Evolutionary conservation across 1,140 invertebrate species (phyloP).

Genomic region (Bemisia tabaci): DNA sequence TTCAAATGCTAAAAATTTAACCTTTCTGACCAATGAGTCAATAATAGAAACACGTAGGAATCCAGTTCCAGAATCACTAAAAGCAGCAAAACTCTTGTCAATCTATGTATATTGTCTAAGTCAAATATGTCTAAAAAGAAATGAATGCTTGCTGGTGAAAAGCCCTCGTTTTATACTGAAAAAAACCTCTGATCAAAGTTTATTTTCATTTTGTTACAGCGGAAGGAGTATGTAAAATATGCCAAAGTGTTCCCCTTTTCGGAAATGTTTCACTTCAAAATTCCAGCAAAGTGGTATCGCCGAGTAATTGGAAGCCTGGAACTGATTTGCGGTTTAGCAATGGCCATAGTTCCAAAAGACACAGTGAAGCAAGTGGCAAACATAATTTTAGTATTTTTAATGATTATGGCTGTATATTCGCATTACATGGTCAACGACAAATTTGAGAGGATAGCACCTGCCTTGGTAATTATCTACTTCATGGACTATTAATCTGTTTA

Average conservation of each 20-base stretch:
- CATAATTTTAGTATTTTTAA: conserved; percentile 61
- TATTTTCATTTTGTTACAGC: conserved; percentile 48
- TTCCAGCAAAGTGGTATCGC: conserved; percentile 86
- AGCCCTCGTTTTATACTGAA: conserved; percentile 1
- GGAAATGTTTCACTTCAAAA: conserved; percentile 64
- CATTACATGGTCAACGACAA: conserved; percentile 86
- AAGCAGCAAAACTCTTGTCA: background rate
- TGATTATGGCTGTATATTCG: conserved; percentile 80
- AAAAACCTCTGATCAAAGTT: conserved; percentile 10
- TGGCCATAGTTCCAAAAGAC: conserved; percentile 81
- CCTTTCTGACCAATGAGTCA: no score
- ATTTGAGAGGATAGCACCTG: conserved; percentile 81
- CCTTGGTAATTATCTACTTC: conserved; percentile 44
- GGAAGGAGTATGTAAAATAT: conserved; percentile 93
- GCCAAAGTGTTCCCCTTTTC: conserved; percentile 90
- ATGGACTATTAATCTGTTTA: conserved; percentile 2
- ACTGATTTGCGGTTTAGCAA: conserved; percentile 73
- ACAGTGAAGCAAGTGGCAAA: conserved; percentile 81
- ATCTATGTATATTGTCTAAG: background rate
- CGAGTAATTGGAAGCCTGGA: conserved; percentile 75
- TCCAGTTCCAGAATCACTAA: background rate
- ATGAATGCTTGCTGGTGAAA: background rate
- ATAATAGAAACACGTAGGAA: no score
- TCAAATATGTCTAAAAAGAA: background rate
- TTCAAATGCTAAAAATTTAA: no score